Conservation (phyloP, 2,113 vertebrate species). For the cattle (Bos taurus) region DNA sequence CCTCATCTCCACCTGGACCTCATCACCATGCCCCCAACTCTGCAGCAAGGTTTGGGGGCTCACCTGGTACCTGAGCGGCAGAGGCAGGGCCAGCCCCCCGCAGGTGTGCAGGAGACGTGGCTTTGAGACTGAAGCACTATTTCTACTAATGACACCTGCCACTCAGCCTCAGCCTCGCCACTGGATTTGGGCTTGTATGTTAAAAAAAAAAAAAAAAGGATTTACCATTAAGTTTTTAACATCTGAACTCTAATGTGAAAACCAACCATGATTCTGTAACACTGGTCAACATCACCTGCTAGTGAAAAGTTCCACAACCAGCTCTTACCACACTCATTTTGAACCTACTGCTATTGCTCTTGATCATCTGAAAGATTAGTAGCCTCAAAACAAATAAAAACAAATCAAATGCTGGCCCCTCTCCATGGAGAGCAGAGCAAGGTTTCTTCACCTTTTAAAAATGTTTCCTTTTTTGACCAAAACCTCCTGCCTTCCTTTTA, state of each 20-base stretch:
- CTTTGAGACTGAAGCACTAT: background rate
- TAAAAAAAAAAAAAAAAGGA: background rate
- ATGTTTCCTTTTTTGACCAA: background rate
- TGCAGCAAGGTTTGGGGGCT: background rate
- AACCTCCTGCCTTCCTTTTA: background rate
- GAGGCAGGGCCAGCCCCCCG: background rate
- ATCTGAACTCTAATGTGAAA: background rate
- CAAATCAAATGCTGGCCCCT: background rate
- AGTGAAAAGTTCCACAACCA: background rate
- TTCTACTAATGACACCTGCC: background rate
- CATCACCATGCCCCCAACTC: too few relatives aligned
- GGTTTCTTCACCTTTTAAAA: background rate
- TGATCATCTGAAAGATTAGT: background rate
- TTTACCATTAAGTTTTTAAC: background rate
- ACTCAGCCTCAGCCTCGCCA: background rate
- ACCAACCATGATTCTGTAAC: background rate
- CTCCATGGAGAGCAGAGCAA: background rate
- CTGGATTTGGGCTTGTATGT: background rate
- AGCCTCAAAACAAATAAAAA: background rate
- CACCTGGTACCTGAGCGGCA: background rate
- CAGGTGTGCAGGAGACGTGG: background rate
- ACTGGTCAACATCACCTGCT: background rate
- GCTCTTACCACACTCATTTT: background rate
- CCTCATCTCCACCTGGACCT: background rate
- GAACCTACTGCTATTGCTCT: background rate